Evolutionary conservation across 2,113 vertebrate species (phyloP).

Genomic region (Phycodurus eques): DNA sequence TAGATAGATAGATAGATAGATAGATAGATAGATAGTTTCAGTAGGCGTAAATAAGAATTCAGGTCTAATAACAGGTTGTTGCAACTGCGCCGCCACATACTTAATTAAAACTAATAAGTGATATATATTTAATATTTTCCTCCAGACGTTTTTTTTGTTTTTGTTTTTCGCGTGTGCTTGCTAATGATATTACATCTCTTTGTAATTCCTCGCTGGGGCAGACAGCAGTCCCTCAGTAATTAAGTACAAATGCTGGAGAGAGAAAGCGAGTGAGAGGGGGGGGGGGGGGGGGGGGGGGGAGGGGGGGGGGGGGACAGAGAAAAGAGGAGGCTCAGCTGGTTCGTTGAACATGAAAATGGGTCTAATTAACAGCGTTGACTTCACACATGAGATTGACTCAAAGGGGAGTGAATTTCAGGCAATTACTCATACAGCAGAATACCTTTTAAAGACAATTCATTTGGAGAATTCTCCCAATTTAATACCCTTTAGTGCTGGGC

Average conservation of each 20-base stretch:
- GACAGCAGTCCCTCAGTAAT: slow-evolving; percentile 73
- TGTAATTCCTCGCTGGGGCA: slow-evolving; percentile 66
- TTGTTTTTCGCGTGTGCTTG: slow-evolving; percentile 32
- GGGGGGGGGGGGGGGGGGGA: slow-evolving; percentile 31
- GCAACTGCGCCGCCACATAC: slow-evolving; percentile 25
- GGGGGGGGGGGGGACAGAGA: slow-evolving; percentile 39
- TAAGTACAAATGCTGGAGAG: slow-evolving; percentile 69
- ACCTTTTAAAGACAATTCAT: slow-evolving; percentile 67
- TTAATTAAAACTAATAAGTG: slow-evolving; percentile 38
- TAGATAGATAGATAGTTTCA: neutral
- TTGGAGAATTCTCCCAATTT: slow-evolving; percentile 54
- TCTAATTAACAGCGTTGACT: slow-evolving; percentile 74
- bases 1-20: too few relatives aligned
- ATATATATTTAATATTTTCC: slow-evolving; percentile 39
- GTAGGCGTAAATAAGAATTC: neutral
- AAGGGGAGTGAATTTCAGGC: slow-evolving; percentile 71
- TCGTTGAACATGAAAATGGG: slow-evolving; percentile 72
- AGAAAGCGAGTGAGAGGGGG: slow-evolving; percentile 41
- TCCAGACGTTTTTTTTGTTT: slow-evolving; percentile 3
- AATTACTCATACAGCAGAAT: slow-evolving; percentile 70
- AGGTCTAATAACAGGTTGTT: neutral
- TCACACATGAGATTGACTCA: slow-evolving; percentile 74
- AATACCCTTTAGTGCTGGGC: slow-evolving; percentile 32
- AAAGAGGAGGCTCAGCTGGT: slow-evolving; percentile 70
- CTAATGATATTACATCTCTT: slow-evolving; percentile 70